phyloP scores from a whole-genome alignment of 2,113 vertebrate genomes.

The Helogale parvula region DNA sequence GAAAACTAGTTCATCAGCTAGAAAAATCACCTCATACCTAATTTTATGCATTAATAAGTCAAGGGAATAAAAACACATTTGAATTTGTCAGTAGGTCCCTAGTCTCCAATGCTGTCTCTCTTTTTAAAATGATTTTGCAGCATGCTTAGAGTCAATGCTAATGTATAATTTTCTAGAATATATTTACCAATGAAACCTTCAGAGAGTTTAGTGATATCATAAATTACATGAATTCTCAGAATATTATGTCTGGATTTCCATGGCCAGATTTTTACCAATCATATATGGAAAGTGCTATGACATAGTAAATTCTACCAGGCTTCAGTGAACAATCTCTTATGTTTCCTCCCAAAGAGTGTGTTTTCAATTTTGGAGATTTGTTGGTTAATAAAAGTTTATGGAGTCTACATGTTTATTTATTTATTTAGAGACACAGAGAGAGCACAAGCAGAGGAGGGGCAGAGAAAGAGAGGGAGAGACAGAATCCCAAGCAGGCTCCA shows the following conservation, averaged over 20 bases:
- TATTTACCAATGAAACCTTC: conserved; percentile 10
- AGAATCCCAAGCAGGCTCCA: no score
- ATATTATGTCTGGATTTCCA: neutral
- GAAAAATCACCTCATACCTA: neutral
- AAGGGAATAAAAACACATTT: neutral
- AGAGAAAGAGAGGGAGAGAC: no score
- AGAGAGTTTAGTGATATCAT: neutral
- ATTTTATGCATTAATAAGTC: neutral
- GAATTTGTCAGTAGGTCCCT: conserved; percentile 1
- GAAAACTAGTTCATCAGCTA: neutral
- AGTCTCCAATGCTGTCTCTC: neutral
- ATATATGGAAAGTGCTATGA: neutral
- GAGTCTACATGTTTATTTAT: neutral
- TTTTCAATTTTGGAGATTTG: neutral
- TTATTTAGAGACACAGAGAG: no score
- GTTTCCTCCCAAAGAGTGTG: neutral
- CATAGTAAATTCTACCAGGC: neutral
- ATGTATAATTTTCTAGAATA: conserved; percentile 33
- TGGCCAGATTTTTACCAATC: neutral
- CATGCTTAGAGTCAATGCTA: conserved; percentile 59
- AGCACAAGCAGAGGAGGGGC: no score
- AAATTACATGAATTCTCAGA: neutral
- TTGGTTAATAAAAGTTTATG: neutral
- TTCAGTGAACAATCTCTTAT: neutral
- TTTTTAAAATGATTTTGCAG: conserved; percentile 70